A percentile compares a stretch with the other conserved stretches of the same genome.
phyloP scores from a whole-genome alignment of 2,888 invertebrate genomes.

The Calameuta idolon region DNA sequence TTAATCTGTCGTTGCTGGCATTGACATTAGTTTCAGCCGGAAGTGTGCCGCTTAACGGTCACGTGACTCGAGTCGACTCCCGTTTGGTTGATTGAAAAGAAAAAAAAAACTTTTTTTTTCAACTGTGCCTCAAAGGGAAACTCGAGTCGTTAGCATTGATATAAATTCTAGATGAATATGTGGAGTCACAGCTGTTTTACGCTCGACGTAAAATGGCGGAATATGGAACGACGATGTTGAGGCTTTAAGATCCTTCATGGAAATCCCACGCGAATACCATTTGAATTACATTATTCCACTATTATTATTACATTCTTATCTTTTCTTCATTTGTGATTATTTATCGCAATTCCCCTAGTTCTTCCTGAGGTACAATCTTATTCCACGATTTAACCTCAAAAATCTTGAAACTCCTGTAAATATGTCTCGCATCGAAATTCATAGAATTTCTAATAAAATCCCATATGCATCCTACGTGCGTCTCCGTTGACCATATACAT shows the following conservation, averaged over 20 bases:
- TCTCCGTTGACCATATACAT: not conserved
- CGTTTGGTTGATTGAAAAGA: not conserved
- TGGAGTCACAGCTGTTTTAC: not conserved
- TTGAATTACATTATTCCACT: slow-evolving; percentile 29
- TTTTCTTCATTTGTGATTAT: not conserved
- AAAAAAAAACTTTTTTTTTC: not conserved
- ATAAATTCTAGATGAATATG: not conserved
- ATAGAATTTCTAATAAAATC: not conserved
- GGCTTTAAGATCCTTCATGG: slow-evolving; percentile 42
- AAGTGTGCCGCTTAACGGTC: not conserved
- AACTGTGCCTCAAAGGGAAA: not conserved
- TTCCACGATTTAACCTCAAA: not conserved
- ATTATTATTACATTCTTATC: slow-evolving; percentile 42
- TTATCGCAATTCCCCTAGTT: not conserved
- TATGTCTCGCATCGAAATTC: not conserved
- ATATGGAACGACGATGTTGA: not conserved
- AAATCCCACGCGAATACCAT: slow-evolving; percentile 52
- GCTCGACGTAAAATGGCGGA: not conserved
- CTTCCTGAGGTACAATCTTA: not conserved
- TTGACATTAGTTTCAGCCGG: slow-evolving; percentile 8
- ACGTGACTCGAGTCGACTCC: not conserved
- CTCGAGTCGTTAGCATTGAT: not conserved
- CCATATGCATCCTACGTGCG: not conserved
- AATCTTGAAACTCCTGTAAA: not conserved
- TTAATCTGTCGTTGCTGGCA: slow-evolving; percentile 5